Percentiles rank a stretch among this genome's conserved stretches.
Evolutionary conservation across 2,888 invertebrate species (phyloP).

Genomic region (Drosophila lutescens): DNA sequence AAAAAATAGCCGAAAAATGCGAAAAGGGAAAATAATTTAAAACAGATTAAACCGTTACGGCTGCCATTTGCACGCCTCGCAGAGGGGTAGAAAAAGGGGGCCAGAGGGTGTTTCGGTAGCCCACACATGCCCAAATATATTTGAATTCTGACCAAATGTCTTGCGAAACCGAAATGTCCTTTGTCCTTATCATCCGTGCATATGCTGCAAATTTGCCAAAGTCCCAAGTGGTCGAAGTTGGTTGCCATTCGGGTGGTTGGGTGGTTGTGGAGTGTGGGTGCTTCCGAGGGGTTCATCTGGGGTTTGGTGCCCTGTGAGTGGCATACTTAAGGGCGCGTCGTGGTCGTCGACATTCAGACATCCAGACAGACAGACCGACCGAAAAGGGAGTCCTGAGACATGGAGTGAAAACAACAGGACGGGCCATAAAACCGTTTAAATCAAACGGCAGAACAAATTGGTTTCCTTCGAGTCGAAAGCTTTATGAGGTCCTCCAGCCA

Average conservation of each 20-base stretch:
- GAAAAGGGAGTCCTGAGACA: slow-evolving; percentile 34
- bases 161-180: slow-evolving; percentile 69
- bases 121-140: slow-evolving; percentile 61
- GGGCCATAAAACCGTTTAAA: slow-evolving; percentile 81
- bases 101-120: slow-evolving; percentile 6
- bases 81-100: background rate
- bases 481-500: slow-evolving; percentile 57
- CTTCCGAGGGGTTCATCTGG: slow-evolving; percentile 4
- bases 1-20: slow-evolving; percentile 19
- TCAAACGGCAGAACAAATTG: slow-evolving; percentile 81
- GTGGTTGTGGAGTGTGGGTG: slow-evolving; percentile 9
- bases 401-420: slow-evolving; percentile 75
- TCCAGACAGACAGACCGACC: slow-evolving; percentile 7
- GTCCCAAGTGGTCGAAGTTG: slow-evolving; percentile 24
- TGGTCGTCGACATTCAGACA: slow-evolving; percentile 38
- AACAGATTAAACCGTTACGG: slow-evolving; percentile 83
- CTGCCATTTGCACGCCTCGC: slow-evolving; percentile 80
- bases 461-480: slow-evolving; percentile 80
- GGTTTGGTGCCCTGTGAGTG: slow-evolving; percentile 48
- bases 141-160: slow-evolving; percentile 80
- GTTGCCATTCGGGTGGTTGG: slow-evolving; percentile 18
- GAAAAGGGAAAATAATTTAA: slow-evolving; percentile 79
- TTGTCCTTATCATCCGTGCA: slow-evolving; percentile 61
- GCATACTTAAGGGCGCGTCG: slow-evolving; percentile 80
- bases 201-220: slow-evolving; percentile 79